These are phyloP conservation scores for Brachionus rotundiformis DNA, from an alignment of 1,140 invertebrate genomes.

Conservation along the genomic window DNA sequence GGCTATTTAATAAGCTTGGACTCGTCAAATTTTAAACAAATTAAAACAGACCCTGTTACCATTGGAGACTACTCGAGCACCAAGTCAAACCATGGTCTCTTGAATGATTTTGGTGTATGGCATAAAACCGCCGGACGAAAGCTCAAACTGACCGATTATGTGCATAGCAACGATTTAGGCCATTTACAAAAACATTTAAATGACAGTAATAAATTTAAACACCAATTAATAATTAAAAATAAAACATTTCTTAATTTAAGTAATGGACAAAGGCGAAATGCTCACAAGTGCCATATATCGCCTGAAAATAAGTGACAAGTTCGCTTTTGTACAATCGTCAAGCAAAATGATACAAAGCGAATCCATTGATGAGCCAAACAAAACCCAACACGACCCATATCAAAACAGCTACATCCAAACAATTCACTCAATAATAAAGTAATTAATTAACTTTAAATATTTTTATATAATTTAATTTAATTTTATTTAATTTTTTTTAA, in stretches of 20 bases:
- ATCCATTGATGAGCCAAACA: neutral
- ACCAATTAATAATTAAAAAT: neutral
- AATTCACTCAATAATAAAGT: slow-evolving; percentile 49
- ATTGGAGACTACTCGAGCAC: neutral
- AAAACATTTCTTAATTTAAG: neutral
- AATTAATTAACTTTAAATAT: too few relatives aligned
- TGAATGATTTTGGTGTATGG: neutral
- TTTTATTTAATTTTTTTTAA: neutral
- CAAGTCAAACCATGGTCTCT: neutral
- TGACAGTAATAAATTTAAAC: slow-evolving; percentile 6
- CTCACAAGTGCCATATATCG: slow-evolving; percentile 24
- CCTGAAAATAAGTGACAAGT: slow-evolving; percentile 38
- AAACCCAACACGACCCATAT: neutral
- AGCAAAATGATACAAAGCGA: slow-evolving; percentile 13
- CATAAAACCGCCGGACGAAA: neutral
- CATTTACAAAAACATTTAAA: slow-evolving; percentile 51
- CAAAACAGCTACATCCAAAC: neutral
- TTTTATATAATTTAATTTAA: too few relatives aligned
- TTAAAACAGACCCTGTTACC: neutral
- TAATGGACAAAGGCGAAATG: slow-evolving; percentile 23
- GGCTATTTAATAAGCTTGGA: neutral
- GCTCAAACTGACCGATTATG: neutral
- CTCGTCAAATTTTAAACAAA: neutral
- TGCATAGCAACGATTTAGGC: slow-evolving; percentile 27
- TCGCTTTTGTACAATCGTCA: slow-evolving; percentile 34